Evolutionary conservation across 2,888 invertebrate species (phyloP), one percentile per base, ranked within the genome.

Genomic region (Dryobotodes eremita): DNA sequence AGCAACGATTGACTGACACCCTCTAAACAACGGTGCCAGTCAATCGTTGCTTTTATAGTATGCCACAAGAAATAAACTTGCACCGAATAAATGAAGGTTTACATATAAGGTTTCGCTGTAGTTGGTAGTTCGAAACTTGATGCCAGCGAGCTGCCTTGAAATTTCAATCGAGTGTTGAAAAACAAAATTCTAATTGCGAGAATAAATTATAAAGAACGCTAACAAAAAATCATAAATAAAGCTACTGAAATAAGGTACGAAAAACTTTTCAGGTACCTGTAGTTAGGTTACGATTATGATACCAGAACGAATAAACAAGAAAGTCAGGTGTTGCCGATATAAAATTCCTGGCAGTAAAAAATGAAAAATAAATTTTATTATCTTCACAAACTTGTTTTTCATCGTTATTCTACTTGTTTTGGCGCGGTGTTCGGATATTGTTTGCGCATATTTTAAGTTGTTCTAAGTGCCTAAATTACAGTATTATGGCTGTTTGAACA

Each of bases 401-500:
- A 75, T 73, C 36, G 46, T 77, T 61, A 77, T 78, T 76, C 68
- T 50, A 71, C 73, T 64, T 77, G 26, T 75, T 84, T 70, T 69
- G 46, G 61, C 46, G 50, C 62, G 61, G 66, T 85, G 75, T 82
- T 75, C n/a, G 42, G 26, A 73, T 79, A 71, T 76, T 80, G 61
- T 77, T 82, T 80, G 59, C 65, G 71, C 75, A 83, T 82, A 85
- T 77, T 83, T 83, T 75, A 81, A 75, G 69, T 66, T 76, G 57
- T 72, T 69, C 42, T 57, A 79, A 85, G 77, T 76, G 71, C 42
- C 55, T 36, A 77, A 76, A 83, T 83, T 75, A 76, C 53, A 68
- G 66, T 76, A 79, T 85, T 66, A 83, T 87, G 71, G 75, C 26
- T 81, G 70, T 83, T 87, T 78, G 71, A 85, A 78, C 71, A 76